phyloP scores from a whole-genome alignment of 2,113 vertebrate species.

The Sciurus niger region DNA sequence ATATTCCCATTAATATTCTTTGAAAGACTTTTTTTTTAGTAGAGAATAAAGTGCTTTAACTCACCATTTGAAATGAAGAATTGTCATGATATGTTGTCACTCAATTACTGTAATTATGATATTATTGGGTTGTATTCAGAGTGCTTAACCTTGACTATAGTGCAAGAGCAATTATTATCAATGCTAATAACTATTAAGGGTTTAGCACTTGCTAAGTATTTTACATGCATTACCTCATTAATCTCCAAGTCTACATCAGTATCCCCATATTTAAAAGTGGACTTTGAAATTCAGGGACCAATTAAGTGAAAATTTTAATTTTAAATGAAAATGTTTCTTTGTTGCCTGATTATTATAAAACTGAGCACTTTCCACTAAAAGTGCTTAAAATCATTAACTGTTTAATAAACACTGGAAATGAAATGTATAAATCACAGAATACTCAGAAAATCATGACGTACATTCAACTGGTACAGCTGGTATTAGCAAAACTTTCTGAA shows the following conservation, averaged over 20 bases:
- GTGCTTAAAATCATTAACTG: not conserved
- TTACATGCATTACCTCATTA: not conserved
- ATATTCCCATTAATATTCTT: not conserved
- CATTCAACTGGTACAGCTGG: not conserved
- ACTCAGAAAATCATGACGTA: not conserved
- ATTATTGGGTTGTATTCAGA: not conserved
- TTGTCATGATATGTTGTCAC: not conserved
- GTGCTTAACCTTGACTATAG: not conserved
- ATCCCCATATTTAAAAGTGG: not conserved
- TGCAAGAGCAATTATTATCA: not conserved
- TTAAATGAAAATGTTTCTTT: not conserved
- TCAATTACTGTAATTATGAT: constrained; percentile 16
- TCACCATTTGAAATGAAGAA: constrained; percentile 11
- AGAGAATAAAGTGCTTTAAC: constrained; percentile 43
- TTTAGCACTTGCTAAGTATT: not conserved
- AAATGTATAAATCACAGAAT: constrained; percentile 8
- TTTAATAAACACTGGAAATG: not conserved
- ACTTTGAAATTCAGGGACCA: constrained; percentile 39
- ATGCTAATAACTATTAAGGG: not conserved
- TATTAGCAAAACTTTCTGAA: not conserved
- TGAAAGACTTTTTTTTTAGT: not conserved
- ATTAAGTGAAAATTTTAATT: not conserved
- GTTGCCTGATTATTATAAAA: not conserved
- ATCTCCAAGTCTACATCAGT: not conserved
- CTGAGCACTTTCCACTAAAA: not conserved